A percentile compares a stretch with the other conserved stretches of the same genome.
phyloP scores from a whole-genome alignment of 2,113 vertebrate species.

The Paracanthobrama guichenoti region DNA sequence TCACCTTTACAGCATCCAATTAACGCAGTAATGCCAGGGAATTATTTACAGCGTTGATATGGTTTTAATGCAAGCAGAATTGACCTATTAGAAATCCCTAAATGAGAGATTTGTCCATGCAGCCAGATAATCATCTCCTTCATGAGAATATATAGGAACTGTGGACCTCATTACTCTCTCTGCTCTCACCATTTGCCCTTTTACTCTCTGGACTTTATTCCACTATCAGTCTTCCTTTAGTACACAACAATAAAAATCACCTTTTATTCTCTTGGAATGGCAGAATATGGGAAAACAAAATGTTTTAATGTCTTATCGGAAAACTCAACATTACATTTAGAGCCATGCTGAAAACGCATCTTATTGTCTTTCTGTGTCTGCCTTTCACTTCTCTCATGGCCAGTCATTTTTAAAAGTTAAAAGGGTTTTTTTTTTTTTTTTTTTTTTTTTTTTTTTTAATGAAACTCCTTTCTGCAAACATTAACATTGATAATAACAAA shows the following conservation, averaged over 20 bases:
- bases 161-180: conserved; percentile 52
- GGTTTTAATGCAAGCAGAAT: conserved; percentile 40
- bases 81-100: conserved; percentile 42
- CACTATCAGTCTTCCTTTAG: not conserved
- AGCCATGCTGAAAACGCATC: not conserved
- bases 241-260: not conserved
- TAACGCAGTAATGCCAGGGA: conserved; percentile 21
- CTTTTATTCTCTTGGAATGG: not conserved
- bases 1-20: conserved; percentile 43
- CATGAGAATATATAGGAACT: conserved; percentile 42
- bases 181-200: conserved; percentile 19
- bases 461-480: not conserved
- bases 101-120: conserved; percentile 54
- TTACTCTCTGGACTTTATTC: conserved; percentile 5
- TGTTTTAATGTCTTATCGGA: not conserved
- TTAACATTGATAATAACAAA: conserved; percentile 3
- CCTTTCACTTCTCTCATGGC: too few relatives aligned
- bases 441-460: not conserved
- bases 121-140: conserved; percentile 55
- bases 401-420: conserved; percentile 1
- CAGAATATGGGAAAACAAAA: conserved; percentile 34
- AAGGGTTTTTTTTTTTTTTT: not conserved
- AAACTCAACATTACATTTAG: conserved; percentile 10
- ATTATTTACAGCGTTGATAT: conserved; percentile 41
- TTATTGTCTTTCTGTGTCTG: not conserved